Percentiles rank a stretch among this genome's conserved stretches.
These are phyloP conservation scores for Zaprionus davidi DNA, from an alignment of 1,140 invertebrate genomes.

Conservation along the genomic window DNA sequence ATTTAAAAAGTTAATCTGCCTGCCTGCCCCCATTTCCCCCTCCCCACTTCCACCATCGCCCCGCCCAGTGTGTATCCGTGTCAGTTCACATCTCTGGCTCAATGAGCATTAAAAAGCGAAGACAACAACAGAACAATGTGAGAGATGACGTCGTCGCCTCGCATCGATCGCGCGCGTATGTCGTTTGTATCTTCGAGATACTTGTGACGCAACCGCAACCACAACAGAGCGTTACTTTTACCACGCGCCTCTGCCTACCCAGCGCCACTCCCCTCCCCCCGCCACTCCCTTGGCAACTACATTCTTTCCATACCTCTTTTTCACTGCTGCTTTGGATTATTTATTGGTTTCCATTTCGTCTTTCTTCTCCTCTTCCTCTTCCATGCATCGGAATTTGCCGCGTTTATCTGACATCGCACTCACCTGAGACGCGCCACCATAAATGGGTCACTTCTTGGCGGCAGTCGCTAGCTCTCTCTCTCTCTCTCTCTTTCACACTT, in stretches of 20 bases:
- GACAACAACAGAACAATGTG: conserved; percentile 5
- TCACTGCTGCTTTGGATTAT: conserved; percentile 33
- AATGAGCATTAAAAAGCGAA: not conserved
- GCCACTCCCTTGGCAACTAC: not conserved
- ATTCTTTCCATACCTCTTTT: not conserved
- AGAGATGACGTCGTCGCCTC: not conserved
- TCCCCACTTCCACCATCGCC: too few species aligned
- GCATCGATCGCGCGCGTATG: conserved; percentile 33
- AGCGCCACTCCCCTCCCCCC: too few species aligned
- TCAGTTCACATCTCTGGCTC: not conserved
- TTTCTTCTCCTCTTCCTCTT: conserved; percentile 5
- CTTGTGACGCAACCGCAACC: conserved; percentile 53
- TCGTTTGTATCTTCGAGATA: conserved; percentile 46
- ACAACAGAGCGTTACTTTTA: not conserved
- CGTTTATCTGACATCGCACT: conserved; percentile 21
- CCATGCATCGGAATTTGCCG: conserved; percentile 44
- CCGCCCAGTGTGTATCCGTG: too few species aligned
- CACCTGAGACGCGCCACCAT: not conserved
- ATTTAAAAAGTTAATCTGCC: conserved; percentile 27
- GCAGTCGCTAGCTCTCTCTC: not conserved
- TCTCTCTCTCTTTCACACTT: not conserved
- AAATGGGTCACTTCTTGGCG: conserved; percentile 42
- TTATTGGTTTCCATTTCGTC: conserved; percentile 59
- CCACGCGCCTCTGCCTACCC: not conserved
- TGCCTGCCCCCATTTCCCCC: not conserved